These are phyloP conservation scores for Colletes latitarsis DNA, from an alignment of 1,140 invertebrate genomes.

Conservation along the genomic window DNA sequence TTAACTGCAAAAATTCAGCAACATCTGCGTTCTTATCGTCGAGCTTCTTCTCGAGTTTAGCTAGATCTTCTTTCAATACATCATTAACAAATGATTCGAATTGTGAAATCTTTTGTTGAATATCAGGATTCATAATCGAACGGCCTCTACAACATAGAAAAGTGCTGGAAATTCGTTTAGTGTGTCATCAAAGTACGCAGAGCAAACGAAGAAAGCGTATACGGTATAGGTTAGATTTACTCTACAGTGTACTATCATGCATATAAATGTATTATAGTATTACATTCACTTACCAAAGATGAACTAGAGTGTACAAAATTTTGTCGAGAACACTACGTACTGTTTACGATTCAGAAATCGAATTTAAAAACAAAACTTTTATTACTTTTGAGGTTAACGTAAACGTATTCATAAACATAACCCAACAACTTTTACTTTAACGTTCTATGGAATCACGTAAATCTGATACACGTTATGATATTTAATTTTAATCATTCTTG, in stretches of 20 bases:
- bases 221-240: conserved; percentile 16
- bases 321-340: neutral
- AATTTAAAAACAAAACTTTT: neutral
- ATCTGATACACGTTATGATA: no score
- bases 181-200: no score
- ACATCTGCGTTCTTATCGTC: conserved; percentile 85
- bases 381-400: conserved; percentile 11
- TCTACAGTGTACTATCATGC: neutral
- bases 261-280: neutral
- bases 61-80: conserved; percentile 85
- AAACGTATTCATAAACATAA: neutral
- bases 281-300: conserved; percentile 1
- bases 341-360: neutral
- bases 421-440: neutral
- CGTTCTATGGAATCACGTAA: neutral
- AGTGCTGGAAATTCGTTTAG: neutral
- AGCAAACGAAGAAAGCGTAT: neutral
- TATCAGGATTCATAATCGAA: conserved; percentile 66
- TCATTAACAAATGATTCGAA: conserved; percentile 86
- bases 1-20: conserved; percentile 88
- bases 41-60: conserved; percentile 82
- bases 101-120: conserved; percentile 76
- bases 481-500: neutral
- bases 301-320: neutral
- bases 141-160: conserved; percentile 9